phyloP scores from a whole-genome alignment of 2,888 invertebrate species.

The Drymonia ruficornis region DNA sequence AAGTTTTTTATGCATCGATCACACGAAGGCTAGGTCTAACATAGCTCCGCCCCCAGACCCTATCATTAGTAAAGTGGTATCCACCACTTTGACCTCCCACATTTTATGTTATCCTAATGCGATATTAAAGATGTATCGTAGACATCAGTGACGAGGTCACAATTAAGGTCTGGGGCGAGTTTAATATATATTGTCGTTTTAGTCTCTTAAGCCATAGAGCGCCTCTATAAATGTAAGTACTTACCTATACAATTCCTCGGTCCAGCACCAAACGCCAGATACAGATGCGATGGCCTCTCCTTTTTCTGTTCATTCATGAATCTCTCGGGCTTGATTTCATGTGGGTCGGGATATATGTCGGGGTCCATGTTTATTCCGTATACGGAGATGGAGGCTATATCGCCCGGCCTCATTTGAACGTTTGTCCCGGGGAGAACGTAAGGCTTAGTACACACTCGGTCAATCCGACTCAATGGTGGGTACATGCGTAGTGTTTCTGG shows the following conservation, averaged over 20 bases:
- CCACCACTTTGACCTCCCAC: no score
- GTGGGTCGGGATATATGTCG: slow-evolving; percentile 81
- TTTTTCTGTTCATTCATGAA: slow-evolving; percentile 82
- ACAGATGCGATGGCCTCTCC: slow-evolving; percentile 76
- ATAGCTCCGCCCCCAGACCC: no score
- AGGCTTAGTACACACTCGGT: slow-evolving; percentile 81
- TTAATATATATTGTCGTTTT: no score
- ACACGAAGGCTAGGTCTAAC: no score
- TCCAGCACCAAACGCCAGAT: slow-evolving; percentile 82
- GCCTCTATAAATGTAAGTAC: slow-evolving; percentile 4
- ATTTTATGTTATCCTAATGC: no score
- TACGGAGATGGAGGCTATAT: slow-evolving; percentile 72
- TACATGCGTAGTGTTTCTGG: slow-evolving; percentile 85
- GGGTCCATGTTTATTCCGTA: slow-evolving; percentile 83
- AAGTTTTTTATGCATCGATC: no score
- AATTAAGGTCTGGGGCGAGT: no score
- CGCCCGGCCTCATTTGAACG: slow-evolving; percentile 72
- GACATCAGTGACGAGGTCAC: no score
- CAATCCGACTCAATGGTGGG: slow-evolving; percentile 82
- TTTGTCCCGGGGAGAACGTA: slow-evolving; percentile 79
- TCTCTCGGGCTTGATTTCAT: slow-evolving; percentile 80
- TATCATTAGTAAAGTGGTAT: no score
- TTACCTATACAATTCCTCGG: slow-evolving; percentile 82
- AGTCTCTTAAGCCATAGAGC: no score
- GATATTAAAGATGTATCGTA: no score